Evolutionary conservation across 64 coral and sea anemone genomes (phyloP).

Genomic region (Pocillopora verrucosa): DNA sequence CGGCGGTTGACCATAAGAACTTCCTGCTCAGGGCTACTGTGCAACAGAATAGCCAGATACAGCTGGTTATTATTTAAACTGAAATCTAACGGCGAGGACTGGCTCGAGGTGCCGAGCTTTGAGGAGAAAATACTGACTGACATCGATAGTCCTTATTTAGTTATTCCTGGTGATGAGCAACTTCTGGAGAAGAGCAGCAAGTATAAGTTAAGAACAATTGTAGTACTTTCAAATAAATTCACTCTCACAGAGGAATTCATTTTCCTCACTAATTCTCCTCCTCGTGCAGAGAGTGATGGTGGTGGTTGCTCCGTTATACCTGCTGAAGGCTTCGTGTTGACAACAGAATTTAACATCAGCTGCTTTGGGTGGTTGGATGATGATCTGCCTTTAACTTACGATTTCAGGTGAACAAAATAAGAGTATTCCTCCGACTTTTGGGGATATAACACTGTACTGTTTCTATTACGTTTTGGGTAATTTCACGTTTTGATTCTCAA

Average conservation of each 20-base stretch:
- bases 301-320: constrained; percentile 47
- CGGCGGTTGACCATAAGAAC: constrained; percentile 54
- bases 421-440: too few species aligned
- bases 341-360: constrained; percentile 56
- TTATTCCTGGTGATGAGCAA: constrained; percentile 46
- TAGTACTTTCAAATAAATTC: neutral
- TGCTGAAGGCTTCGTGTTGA: constrained; percentile 37
- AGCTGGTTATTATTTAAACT: constrained; percentile 60
- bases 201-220: neutral
- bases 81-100: constrained; percentile 6
- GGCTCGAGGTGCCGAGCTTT: constrained; percentile 35
- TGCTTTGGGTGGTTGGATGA: constrained; percentile 56
- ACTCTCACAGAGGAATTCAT: neutral
- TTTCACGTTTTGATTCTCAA: too few species aligned
- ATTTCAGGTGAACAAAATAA: constrained; percentile 61
- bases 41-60: constrained; percentile 55
- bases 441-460: too few species aligned
- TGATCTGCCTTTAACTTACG: constrained; percentile 61
- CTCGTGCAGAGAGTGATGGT: neutral
- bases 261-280: constrained; percentile 75
- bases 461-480: too few species aligned
- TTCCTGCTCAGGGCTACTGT: constrained; percentile 58
- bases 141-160: constrained; percentile 60
- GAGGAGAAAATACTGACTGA: constrained; percentile 43
- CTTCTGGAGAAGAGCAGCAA: constrained; percentile 21